phyloP scores from a whole-genome alignment of 2,888 invertebrate species.

The Agapostemon virescens region DNA sequence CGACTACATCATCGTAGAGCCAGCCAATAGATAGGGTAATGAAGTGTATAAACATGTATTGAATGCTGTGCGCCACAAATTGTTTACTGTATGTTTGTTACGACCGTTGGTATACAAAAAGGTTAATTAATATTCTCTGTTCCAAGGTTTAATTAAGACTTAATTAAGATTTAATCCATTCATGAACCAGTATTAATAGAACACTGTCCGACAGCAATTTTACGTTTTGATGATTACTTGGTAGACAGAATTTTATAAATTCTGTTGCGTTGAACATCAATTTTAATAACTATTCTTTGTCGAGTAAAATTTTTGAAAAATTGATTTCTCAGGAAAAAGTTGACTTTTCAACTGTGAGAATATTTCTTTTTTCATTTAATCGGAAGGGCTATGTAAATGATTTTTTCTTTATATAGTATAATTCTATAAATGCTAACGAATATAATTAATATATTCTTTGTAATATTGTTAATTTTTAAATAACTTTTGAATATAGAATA shows the following conservation, averaged over 20 bases:
- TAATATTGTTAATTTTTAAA: not conserved
- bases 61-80: constrained; percentile 63
- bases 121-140: constrained; percentile 19
- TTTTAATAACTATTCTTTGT: not conserved
- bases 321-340: not conserved
- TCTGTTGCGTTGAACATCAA: not conserved
- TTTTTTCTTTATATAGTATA: not conserved
- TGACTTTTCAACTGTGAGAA: not conserved
- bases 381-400: not conserved
- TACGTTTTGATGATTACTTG: not conserved
- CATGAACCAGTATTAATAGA: not conserved
- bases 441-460: not conserved
- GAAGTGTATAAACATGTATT: constrained; percentile 58
- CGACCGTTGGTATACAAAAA: constrained; percentile 69
- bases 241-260: not conserved
- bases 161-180: not conserved
- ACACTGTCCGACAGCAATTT: not conserved
- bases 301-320: not conserved
- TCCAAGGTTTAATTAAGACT: constrained; percentile 6
- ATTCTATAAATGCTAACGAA: not conserved
- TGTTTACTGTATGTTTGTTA: constrained; percentile 55
- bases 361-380: not conserved
- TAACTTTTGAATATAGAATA: not conserved
- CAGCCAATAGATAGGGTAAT: constrained; percentile 51
- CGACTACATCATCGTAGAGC: constrained; percentile 41